phyloP scores from a whole-genome alignment of 2,888 invertebrate species.

The Mesorhabditis spiculigera region DNA sequence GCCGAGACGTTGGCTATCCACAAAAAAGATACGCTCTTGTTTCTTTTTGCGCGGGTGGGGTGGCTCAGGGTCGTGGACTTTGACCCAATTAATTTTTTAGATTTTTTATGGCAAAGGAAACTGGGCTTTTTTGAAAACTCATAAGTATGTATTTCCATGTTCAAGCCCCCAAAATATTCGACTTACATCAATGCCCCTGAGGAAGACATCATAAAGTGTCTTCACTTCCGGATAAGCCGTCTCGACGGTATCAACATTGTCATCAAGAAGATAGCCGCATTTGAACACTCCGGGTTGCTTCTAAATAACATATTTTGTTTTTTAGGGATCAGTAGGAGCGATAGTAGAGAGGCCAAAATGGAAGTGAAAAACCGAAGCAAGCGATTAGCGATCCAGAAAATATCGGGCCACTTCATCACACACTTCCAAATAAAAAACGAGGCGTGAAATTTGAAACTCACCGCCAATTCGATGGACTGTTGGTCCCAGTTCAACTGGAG shows the following conservation, averaged over 20 bases:
- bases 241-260: conserved; percentile 26
- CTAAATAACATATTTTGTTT: conserved; percentile 21
- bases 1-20: no score
- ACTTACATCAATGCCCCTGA: conserved; percentile 37
- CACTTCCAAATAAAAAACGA: no score
- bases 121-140: no score
- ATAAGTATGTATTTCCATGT: no score
- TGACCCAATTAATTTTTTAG: no score
- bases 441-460: background rate
- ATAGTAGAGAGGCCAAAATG: background rate
- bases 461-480: background rate
- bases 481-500: background rate
- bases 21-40: no score
- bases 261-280: conserved; percentile 41
- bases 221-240: conserved; percentile 44
- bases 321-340: background rate
- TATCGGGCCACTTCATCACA: no score
- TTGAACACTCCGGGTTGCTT: conserved; percentile 48
- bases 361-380: no score
- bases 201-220: conserved; percentile 49
- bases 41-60: no score
- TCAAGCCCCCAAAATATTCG: background rate
- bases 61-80: no score
- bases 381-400: no score
- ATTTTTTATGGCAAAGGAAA: no score